Evolutionary conservation across 2,797 vertebrate genomes (phyloP).

Genomic region (Toxotes lorentzi): DNA sequence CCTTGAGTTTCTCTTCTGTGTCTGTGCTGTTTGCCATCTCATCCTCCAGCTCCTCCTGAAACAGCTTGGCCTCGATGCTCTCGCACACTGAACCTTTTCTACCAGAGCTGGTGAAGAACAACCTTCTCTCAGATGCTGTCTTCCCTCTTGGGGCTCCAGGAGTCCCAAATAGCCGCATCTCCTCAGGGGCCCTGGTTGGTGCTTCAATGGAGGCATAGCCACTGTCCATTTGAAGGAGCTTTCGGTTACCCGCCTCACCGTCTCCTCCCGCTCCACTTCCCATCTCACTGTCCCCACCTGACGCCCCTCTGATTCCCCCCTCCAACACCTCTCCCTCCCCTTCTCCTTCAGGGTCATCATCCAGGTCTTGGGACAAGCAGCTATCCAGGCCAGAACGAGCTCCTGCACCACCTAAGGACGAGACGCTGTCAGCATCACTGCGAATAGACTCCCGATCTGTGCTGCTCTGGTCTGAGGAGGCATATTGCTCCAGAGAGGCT

Average conservation of each 20-base stretch:
- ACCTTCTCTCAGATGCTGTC: conserved; percentile 90
- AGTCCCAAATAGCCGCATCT: conserved; percentile 84
- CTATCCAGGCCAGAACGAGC: conserved; percentile 75
- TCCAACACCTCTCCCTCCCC: conserved; percentile 65
- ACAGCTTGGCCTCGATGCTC: conserved; percentile 87
- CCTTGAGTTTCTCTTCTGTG: conserved; percentile 47
- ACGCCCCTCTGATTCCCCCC: conserved; percentile 60
- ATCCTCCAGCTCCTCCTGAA: conserved; percentile 87
- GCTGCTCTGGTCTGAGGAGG: conserved; percentile 93
- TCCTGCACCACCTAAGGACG: conserved; percentile 84
- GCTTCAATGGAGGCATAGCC: conserved; percentile 97
- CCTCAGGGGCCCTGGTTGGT: conserved; percentile 88
- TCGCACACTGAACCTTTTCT: conserved; percentile 91
- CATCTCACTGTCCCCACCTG: conserved; percentile 59
- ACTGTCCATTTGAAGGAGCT: conserved; percentile 98
- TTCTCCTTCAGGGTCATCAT: conserved; percentile 84
- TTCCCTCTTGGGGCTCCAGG: conserved; percentile 83
- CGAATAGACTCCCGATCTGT: conserved; percentile 94
- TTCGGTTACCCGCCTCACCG: conserved; percentile 87
- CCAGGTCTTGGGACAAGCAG: conserved; percentile 87
- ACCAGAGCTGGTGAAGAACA: conserved; percentile 90
- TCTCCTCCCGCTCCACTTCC: conserved; percentile 79
- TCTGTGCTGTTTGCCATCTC: conserved; percentile 67
- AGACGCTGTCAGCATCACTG: conserved; percentile 92
- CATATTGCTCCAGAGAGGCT: conserved; percentile 94